These are phyloP conservation scores for Drosophila anomalipes DNA, from an alignment of 2,888 invertebrate species.

Conservation along the genomic window DNA sequence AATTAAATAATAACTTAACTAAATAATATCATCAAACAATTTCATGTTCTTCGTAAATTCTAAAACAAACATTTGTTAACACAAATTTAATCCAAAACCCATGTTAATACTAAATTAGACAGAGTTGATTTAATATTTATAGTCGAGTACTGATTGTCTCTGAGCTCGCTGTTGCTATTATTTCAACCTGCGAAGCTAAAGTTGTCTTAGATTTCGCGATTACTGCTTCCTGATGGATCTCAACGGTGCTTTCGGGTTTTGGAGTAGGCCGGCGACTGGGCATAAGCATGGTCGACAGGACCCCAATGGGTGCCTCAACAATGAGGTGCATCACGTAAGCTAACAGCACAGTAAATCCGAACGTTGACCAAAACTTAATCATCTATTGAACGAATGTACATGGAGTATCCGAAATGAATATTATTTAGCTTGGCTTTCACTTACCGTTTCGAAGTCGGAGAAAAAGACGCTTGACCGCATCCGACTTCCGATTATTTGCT, in stretches of 20 bases:
- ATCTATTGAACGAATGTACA: background rate
- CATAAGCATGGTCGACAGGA: background rate
- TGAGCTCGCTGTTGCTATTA: background rate
- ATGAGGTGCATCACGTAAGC: constrained; percentile 7
- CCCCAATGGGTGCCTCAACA: background rate
- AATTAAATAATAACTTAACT: background rate
- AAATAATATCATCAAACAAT: background rate
- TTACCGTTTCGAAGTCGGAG: constrained; percentile 10
- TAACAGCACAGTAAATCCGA: background rate
- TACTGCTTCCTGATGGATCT: background rate
- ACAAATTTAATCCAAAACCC: background rate
- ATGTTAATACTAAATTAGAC: constrained; percentile 13
- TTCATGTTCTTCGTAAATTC: background rate
- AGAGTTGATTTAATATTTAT: background rate
- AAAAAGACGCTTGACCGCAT: background rate
- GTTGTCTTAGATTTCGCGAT: background rate
- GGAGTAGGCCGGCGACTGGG: background rate
- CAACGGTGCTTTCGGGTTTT: background rate
- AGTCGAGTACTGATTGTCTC: background rate
- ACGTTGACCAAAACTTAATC: constrained; percentile 2
- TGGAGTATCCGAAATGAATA: background rate
- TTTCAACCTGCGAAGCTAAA: background rate
- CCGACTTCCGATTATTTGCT: constrained; percentile 31
- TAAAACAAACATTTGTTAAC: background rate
- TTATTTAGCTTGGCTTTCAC: background rate